Conservation (phyloP, 1,140 invertebrate genomes). For the Xylocopa sonorina region DNA sequence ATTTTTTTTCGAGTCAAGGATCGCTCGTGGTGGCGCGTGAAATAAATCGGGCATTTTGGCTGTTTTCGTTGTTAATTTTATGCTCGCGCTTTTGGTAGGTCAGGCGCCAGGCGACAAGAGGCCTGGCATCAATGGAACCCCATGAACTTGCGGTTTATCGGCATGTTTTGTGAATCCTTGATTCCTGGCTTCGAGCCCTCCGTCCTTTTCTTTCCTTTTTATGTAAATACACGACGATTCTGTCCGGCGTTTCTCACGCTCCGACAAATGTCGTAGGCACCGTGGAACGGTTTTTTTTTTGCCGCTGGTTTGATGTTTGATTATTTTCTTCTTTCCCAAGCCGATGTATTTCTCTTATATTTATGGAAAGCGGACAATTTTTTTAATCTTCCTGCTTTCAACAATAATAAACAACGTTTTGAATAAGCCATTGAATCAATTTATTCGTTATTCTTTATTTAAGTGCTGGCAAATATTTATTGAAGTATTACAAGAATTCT, state of each 20-base stretch:
- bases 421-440: too few relatives aligned
- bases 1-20: neutral
- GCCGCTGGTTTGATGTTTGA: neutral
- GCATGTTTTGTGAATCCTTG: conserved; percentile 48
- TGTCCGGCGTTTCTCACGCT: conserved; percentile 47
- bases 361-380: neutral
- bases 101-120: conserved; percentile 38
- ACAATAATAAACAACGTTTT: too few relatives aligned
- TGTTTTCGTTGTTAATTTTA: conserved; percentile 25
- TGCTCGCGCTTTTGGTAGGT: conserved; percentile 20
- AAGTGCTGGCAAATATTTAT: too few relatives aligned
- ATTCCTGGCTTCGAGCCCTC: conserved; percentile 1
- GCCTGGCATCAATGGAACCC: conserved; percentile 37
- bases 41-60: neutral
- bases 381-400: neutral
- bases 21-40: neutral
- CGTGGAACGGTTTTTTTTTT: conserved; percentile 7
- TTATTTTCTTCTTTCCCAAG: neutral
- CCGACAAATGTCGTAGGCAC: conserved; percentile 48
- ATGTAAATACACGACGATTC: conserved; percentile 47
- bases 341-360: neutral
- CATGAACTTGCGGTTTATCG: conserved; percentile 47
- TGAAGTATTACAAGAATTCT: too few relatives aligned
- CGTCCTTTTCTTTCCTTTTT: conserved; percentile 43
- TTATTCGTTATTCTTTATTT: too few relatives aligned